phyloP scores from a whole-genome alignment of 2,113 vertebrate genomes.

The Gymnobelideus leadbeateri region DNA sequence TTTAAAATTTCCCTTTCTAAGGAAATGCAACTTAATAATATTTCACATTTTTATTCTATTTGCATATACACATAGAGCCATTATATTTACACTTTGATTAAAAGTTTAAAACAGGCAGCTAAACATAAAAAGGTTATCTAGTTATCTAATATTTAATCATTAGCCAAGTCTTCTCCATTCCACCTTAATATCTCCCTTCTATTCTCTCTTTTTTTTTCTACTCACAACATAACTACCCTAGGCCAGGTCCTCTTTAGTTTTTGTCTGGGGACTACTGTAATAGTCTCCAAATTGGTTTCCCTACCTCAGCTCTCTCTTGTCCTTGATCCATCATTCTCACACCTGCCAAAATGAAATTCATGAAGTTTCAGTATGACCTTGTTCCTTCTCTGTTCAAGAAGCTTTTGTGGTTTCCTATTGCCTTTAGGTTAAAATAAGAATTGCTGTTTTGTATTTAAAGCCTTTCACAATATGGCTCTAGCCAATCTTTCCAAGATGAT shows the following conservation, averaged over 20 bases:
- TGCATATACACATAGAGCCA: background rate
- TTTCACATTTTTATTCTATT: background rate
- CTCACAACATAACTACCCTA: background rate
- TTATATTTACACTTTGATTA: background rate
- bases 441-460: background rate
- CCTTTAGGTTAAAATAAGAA: background rate
- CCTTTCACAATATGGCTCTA: background rate
- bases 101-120: background rate
- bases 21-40: background rate
- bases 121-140: background rate
- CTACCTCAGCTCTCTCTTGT: background rate
- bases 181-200: background rate
- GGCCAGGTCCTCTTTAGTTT: background rate
- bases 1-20: background rate
- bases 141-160: background rate
- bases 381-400: background rate
- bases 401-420: background rate
- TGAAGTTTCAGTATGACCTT: background rate
- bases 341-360: background rate
- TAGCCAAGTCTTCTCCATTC: background rate
- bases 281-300: background rate
- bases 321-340: background rate
- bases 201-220: background rate
- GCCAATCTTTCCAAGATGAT: background rate
- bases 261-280: background rate